A percentile compares a stretch with the other conserved stretches of the same genome.
Conservation (phyloP, 2,797 vertebrate genomes). For the Clarias platycephalus region DNA sequence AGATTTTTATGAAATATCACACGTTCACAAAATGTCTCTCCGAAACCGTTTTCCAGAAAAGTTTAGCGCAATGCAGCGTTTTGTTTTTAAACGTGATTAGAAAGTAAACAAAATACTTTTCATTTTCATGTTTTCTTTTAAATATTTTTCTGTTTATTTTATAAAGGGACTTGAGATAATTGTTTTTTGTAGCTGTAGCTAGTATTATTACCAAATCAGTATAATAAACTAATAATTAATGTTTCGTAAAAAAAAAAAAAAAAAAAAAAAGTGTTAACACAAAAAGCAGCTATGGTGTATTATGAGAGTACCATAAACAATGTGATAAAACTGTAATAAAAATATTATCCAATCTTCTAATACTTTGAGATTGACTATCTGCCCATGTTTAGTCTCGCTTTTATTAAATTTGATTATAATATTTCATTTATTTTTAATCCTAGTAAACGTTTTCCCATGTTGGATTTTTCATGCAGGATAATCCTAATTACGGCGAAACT, state of each 20-base stretch:
- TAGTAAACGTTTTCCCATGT: not conserved
- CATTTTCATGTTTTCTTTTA: not conserved
- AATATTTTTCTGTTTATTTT: not conserved
- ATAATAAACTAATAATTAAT: not conserved
- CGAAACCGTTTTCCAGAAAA: not conserved
- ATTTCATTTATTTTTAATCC: not conserved
- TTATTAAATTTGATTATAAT: not conserved
- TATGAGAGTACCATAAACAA: not conserved
- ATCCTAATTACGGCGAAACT: not conserved
- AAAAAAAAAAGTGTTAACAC: not conserved
- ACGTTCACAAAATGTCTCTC: not conserved
- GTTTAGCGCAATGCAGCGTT: not conserved
- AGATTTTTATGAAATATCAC: not conserved
- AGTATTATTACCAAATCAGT: not conserved
- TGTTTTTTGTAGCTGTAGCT: not conserved
- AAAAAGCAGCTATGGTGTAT: not conserved
- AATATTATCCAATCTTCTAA: not conserved
- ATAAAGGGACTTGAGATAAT: not conserved
- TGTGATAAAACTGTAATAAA: not conserved
- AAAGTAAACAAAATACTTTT: not conserved
- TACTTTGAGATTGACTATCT: not conserved
- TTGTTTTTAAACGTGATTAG: not conserved
- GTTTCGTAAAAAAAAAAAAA: not conserved
- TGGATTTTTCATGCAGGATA: not conserved
- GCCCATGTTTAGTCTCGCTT: no score